Evolutionary conservation across 2,888 invertebrate genomes (phyloP).

Genomic region (Aquatica leii): DNA sequence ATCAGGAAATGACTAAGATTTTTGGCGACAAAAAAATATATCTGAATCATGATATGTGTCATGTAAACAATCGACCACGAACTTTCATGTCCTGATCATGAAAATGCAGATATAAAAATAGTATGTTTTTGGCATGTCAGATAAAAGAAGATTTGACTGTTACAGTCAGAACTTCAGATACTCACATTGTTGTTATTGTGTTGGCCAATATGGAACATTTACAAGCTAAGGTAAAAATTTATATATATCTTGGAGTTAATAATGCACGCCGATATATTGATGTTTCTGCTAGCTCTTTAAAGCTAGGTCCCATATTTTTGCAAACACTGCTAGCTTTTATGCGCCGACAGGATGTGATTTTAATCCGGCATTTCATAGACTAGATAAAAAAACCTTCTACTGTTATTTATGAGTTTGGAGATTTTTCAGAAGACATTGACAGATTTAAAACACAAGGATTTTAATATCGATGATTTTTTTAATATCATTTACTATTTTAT

Average conservation of each 20-base stretch:
- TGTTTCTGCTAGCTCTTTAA: slow-evolving; percentile 28
- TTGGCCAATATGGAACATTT: slow-evolving; percentile 43
- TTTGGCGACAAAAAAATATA: no score
- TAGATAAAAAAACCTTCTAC: slow-evolving; percentile 35
- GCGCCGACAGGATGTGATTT: slow-evolving; percentile 40
- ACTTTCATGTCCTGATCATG: no score
- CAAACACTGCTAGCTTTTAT: slow-evolving; percentile 42
- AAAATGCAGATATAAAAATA: no score
- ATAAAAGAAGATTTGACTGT: background rate
- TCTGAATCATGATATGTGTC: no score
- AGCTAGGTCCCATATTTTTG: slow-evolving; percentile 34
- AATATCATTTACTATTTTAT: background rate
- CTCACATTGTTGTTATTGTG: slow-evolving; percentile 40
- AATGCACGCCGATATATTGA: no score
- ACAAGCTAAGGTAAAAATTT: slow-evolving; percentile 27
- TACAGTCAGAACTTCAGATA: slow-evolving; percentile 34
- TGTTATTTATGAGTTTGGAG: slow-evolving; percentile 7
- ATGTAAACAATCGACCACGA: no score
- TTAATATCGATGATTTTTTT: background rate
- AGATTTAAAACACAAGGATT: background rate
- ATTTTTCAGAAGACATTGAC: background rate
- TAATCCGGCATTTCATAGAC: slow-evolving; percentile 37
- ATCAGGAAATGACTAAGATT: no score
- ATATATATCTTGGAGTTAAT: no score
- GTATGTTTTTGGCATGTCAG: no score